phyloP scores from a whole-genome alignment of 2,113 vertebrate genomes.

The Phaethornis superciliosus region DNA sequence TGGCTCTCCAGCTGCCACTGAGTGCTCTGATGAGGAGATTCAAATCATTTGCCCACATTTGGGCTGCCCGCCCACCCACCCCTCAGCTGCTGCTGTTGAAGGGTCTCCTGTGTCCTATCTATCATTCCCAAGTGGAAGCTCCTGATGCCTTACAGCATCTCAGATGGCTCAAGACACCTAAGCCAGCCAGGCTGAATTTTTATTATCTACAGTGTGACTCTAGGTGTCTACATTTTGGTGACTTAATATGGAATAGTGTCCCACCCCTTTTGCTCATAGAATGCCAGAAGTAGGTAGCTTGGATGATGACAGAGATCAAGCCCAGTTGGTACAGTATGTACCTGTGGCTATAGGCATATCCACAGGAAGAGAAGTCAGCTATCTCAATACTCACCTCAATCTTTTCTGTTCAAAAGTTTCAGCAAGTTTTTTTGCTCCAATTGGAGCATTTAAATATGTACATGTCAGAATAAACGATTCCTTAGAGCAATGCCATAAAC shows the following conservation, averaged over 20 bases:
- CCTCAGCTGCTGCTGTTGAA: background rate
- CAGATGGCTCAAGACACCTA: background rate
- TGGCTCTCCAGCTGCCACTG: background rate
- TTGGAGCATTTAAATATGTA: background rate
- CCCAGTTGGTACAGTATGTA: background rate
- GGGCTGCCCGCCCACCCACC: background rate
- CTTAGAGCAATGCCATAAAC: background rate
- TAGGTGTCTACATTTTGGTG: background rate
- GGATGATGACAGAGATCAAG: background rate
- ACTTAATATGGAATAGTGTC: background rate
- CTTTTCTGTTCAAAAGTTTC: background rate
- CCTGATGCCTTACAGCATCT: background rate
- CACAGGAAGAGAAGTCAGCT: background rate
- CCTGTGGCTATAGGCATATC: background rate
- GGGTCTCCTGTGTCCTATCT: background rate
- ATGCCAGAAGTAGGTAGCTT: background rate
- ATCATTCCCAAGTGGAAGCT: background rate
- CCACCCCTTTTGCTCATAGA: background rate
- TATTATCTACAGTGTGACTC: background rate
- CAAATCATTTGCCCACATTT: background rate
- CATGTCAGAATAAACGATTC: background rate
- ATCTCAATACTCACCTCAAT: background rate
- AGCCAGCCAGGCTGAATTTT: background rate
- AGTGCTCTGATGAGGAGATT: background rate
- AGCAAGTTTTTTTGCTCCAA: background rate